Evolutionary conservation across 2,797 vertebrate species (phyloP).

Genomic region (Etheostoma perlongum): DNA sequence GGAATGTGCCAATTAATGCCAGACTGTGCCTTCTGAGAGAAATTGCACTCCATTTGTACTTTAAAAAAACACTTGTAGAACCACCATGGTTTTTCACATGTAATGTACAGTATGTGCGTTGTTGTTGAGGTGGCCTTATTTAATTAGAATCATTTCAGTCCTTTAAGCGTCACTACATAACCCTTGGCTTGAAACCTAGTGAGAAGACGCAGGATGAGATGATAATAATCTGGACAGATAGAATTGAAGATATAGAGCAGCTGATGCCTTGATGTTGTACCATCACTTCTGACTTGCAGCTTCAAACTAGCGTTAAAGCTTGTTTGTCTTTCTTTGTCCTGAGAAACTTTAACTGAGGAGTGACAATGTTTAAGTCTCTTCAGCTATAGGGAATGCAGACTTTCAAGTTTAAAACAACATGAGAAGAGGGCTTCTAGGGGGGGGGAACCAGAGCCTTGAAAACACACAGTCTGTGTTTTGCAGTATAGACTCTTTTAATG

Average conservation of each 20-base stretch:
- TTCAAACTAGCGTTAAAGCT: conserved; percentile 15
- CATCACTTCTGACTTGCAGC: conserved; percentile 26
- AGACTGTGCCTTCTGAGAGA: conserved; percentile 79
- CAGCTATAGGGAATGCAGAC: not conserved
- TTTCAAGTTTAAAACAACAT: conserved; percentile 19
- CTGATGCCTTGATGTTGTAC: not conserved
- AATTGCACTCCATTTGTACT: conserved; percentile 77
- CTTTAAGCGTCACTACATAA: conserved; percentile 65
- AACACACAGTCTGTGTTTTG: conserved; percentile 4
- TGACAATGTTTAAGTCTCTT: not conserved
- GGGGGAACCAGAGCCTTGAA: conserved; percentile 3
- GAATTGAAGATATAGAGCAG: conserved; percentile 1
- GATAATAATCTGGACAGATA: not conserved
- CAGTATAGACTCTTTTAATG: not conserved
- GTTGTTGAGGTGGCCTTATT: conserved; percentile 70
- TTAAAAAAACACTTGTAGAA: conserved; percentile 58
- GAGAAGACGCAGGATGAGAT: conserved; percentile 7
- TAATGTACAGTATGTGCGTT: conserved; percentile 57
- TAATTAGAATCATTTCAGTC: conserved; percentile 67
- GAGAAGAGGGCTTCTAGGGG: not conserved
- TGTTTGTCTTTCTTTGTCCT: conserved; percentile 3
- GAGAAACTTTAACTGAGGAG: conserved; percentile 3
- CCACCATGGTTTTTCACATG: conserved; percentile 55
- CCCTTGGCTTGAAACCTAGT: conserved; percentile 21
- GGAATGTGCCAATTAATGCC: conserved; percentile 65